These are phyloP conservation scores for Strongylocentrotus purpuratus DNA, from an alignment of 35 echinoderm and acorn worm genomes.

Conservation along the genomic window DNA sequence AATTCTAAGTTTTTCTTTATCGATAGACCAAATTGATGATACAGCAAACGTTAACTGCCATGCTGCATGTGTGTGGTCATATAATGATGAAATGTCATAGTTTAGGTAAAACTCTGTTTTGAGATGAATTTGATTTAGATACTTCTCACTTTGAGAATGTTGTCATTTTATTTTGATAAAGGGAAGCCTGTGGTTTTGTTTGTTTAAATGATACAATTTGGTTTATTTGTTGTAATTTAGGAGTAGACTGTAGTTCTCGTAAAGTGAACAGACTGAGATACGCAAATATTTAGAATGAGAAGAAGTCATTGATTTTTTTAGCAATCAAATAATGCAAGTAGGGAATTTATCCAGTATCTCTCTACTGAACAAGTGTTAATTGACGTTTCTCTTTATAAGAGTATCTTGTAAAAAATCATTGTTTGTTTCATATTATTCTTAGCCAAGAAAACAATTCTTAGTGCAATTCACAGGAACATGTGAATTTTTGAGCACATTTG, in stretches of 20 bases:
- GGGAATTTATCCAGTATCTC: background rate
- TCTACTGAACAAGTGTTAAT: background rate
- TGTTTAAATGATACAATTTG: background rate
- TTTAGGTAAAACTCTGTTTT: background rate
- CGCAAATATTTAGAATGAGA: background rate
- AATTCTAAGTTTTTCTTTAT: background rate
- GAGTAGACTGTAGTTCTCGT: background rate
- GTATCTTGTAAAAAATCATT: background rate
- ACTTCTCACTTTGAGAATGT: background rate
- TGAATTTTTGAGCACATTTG: background rate
- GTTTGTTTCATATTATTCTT: background rate
- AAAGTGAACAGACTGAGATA: background rate
- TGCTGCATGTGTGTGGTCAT: background rate
- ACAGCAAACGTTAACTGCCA: background rate
- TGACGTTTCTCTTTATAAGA: background rate
- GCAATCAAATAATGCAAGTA: background rate
- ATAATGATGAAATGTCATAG: background rate
- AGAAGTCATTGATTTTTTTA: background rate
- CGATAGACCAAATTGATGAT: background rate
- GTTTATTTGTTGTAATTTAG: background rate
- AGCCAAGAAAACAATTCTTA: background rate
- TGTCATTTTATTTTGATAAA: background rate
- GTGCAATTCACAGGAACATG: background rate
- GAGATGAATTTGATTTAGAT: background rate
- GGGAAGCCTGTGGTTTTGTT: background rate